Evolutionary conservation across 2,113 vertebrate species (phyloP).

Genomic region (Pluvialis apricaria): DNA sequence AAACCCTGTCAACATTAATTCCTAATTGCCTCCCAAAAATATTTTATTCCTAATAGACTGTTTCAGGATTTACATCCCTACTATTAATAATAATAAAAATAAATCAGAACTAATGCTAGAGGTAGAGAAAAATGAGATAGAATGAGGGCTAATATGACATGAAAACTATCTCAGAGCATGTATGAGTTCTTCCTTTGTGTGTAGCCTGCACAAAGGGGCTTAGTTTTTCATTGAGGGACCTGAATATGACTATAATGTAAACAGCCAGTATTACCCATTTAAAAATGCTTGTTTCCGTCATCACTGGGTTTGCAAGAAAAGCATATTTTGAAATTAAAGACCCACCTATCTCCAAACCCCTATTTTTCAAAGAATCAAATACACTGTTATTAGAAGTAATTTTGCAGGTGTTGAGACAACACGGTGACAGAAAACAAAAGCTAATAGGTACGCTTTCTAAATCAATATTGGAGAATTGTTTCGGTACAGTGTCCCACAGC

Average conservation of each 20-base stretch:
- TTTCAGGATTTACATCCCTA: not conserved
- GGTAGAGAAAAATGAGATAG: not conserved
- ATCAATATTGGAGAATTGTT: slow-evolving; percentile 32
- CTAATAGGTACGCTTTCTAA: slow-evolving; percentile 2
- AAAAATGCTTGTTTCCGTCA: not conserved
- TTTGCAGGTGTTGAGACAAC: slow-evolving; percentile 30
- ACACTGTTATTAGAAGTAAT: slow-evolving; percentile 12
- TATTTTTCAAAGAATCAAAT: not conserved
- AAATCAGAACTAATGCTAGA: not conserved
- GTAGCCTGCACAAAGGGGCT: not conserved
- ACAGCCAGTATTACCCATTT: not conserved
- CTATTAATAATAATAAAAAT: not conserved
- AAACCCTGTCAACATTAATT: not conserved
- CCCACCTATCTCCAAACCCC: not conserved
- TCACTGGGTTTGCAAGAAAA: not conserved
- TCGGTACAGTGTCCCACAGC: not conserved
- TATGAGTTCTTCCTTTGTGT: not conserved
- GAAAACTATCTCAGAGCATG: not conserved
- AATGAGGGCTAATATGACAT: not conserved
- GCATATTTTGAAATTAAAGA: not conserved
- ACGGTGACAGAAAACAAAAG: slow-evolving; percentile 24
- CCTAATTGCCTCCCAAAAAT: slow-evolving; percentile 3
- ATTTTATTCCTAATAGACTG: not conserved
- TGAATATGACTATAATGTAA: not conserved
- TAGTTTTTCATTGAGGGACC: not conserved